Evolutionary conservation across 1,140 invertebrate genomes (phyloP).

Genomic region (Psix sp.): DNA sequence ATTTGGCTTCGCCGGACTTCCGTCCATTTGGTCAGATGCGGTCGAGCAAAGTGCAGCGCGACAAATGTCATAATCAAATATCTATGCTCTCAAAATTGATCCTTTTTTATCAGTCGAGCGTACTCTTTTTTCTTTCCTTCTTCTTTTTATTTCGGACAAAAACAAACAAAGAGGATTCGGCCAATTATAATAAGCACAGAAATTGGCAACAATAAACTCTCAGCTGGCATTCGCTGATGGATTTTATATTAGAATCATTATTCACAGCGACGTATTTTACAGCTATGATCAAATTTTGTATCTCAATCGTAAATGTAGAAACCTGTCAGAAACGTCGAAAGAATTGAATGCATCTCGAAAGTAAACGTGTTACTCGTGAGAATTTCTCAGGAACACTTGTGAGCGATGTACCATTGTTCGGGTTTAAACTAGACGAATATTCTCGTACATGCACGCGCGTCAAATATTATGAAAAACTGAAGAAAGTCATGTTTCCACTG

Average conservation of each 20-base stretch:
- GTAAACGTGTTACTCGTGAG: constrained; percentile 58
- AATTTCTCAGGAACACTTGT: constrained; percentile 54
- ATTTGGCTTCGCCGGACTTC: constrained; percentile 2
- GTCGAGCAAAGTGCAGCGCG: neutral
- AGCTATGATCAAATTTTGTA: constrained; percentile 36
- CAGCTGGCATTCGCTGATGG: too few species aligned
- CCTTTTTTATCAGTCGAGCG: too few species aligned
- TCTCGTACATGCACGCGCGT: constrained; percentile 19
- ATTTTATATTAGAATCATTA: too few species aligned
- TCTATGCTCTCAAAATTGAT: too few species aligned
- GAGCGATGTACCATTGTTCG: constrained; percentile 47
- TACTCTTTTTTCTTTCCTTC: too few species aligned
- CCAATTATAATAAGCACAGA: too few species aligned
- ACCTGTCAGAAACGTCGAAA: constrained; percentile 56
- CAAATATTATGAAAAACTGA: constrained; percentile 45
- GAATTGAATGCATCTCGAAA: constrained; percentile 58
- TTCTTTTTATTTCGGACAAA: too few species aligned
- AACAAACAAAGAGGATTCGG: too few species aligned
- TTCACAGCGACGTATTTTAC: too few species aligned
- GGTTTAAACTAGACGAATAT: constrained; percentile 29
- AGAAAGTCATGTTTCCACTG: constrained; percentile 13
- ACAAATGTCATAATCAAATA: too few species aligned
- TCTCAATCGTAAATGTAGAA: constrained; percentile 53
- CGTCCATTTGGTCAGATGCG: neutral
- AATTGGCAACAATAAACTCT: too few species aligned